Evolutionary conservation across 2,888 invertebrate species (phyloP).

Genomic region (Venusia cambrica): DNA sequence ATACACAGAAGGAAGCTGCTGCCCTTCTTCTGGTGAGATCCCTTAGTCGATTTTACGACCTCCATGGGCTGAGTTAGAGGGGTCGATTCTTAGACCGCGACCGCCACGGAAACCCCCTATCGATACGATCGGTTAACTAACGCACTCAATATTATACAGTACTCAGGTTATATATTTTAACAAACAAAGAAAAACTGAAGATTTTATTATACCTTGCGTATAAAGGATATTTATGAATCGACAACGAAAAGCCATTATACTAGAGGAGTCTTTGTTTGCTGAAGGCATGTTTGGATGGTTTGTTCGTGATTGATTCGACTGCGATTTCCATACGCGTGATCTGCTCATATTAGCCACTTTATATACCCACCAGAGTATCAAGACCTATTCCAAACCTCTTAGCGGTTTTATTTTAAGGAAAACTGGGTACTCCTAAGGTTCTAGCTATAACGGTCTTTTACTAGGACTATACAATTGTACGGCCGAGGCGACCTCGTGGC

Average conservation of each 20-base stretch:
- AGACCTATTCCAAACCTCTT: conserved; percentile 36
- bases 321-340: conserved; percentile 80
- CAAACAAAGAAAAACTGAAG: conserved; percentile 23
- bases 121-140: too few species aligned
- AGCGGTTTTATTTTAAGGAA: conserved; percentile 21
- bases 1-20: too few species aligned
- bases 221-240: conserved; percentile 50
- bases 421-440: conserved; percentile 43
- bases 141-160: too few species aligned
- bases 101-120: too few species aligned
- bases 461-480: conserved; percentile 69
- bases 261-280: conserved; percentile 63
- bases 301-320: conserved; percentile 79
- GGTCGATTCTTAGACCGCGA: too few species aligned
- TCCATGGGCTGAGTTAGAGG: too few species aligned
- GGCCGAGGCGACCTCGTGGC: conserved; percentile 69
- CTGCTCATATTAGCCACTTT: conserved; percentile 75
- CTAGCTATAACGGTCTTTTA: conserved; percentile 51
- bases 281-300: conserved; percentile 63
- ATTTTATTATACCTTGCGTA: conserved; percentile 33
- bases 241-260: conserved; percentile 59
- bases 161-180: too few species aligned
- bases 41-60: too few species aligned
- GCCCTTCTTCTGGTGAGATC: too few species aligned
- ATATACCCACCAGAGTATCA: conserved; percentile 51